Evolutionary conservation across 2,797 vertebrate genomes (phyloP).

Genomic region (Falco peregrinus): DNA sequence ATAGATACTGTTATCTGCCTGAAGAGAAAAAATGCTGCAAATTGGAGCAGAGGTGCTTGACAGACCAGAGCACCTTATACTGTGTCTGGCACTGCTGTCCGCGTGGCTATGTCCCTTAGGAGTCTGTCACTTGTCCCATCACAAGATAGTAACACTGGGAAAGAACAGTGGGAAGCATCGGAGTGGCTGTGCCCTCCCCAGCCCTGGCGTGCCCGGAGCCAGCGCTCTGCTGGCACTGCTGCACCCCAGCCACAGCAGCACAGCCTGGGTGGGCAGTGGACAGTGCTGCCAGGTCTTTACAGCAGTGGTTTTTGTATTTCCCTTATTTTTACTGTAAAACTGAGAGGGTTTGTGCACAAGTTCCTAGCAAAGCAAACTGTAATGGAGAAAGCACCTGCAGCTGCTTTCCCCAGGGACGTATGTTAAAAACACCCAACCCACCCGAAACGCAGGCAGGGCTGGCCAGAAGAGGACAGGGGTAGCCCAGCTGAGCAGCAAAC

Average conservation of each 20-base stretch:
- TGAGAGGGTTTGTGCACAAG: neutral
- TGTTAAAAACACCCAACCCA: neutral
- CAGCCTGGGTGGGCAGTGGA: neutral
- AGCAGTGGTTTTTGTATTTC: neutral
- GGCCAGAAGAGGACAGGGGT: neutral
- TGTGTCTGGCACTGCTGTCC: neutral
- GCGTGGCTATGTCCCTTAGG: rapidly evolving
- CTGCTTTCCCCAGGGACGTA: neutral
- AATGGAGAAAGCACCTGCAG: neutral
- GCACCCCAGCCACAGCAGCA: neutral
- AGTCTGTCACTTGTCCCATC: neutral
- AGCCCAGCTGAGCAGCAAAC: neutral
- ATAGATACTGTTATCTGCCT: neutral
- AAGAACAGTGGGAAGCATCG: neutral
- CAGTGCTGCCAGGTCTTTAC: neutral
- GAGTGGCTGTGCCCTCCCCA: neutral
- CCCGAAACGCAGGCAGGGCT: neutral
- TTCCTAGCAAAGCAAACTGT: neutral
- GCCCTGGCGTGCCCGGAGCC: neutral
- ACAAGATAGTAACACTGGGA: neutral
- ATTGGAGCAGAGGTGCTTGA: slow-evolving; percentile 13
- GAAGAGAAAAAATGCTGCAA: slow-evolving; percentile 1
- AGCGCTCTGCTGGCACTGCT: neutral
- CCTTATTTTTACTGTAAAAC: neutral
- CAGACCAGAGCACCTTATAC: rapidly evolving